These are phyloP conservation scores for Prietella phreatophila DNA, from an alignment of 2,113 vertebrate genomes.

Conservation along the genomic window DNA sequence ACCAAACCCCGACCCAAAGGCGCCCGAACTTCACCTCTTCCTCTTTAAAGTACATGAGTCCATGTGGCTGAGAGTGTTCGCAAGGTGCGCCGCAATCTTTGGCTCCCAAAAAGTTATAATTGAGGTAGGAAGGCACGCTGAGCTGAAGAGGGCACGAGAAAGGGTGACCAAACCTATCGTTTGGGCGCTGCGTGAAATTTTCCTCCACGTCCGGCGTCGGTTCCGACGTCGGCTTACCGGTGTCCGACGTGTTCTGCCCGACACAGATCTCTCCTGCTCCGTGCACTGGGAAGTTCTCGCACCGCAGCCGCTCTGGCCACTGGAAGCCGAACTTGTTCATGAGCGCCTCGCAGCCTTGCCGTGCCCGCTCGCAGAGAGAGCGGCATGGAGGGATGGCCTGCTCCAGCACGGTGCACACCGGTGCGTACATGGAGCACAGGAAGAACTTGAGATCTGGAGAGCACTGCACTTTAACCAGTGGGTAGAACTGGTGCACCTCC, in stretches of 20 bases:
- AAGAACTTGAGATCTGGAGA: conserved; percentile 80
- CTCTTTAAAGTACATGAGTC: conserved; percentile 89
- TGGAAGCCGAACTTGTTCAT: conserved; percentile 89
- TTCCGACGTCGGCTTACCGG: conserved; percentile 65
- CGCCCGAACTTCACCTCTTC: conserved; percentile 84
- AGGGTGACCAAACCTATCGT: conserved; percentile 59
- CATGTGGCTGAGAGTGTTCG: conserved; percentile 77
- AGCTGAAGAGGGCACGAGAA: conserved; percentile 88
- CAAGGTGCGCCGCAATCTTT: conserved; percentile 91
- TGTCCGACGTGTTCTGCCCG: conserved; percentile 82
- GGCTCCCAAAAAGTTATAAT: conserved; percentile 85
- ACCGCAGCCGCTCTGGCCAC: conserved; percentile 82
- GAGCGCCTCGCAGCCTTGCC: conserved; percentile 82
- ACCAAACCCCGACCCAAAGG: conserved; percentile 87
- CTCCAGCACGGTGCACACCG: conserved; percentile 85
- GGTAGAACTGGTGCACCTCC: conserved; percentile 87
- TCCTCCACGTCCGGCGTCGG: conserved; percentile 69
- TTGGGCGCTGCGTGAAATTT: conserved; percentile 63
- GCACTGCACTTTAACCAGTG: conserved; percentile 81
- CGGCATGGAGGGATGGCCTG: conserved; percentile 84
- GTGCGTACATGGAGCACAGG: conserved; percentile 85
- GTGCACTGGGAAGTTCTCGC: conserved; percentile 82
- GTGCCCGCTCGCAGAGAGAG: conserved; percentile 80
- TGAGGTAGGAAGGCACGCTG: conserved; percentile 83
- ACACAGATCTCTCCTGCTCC: conserved; percentile 84